A percentile compares a stretch with the other conserved stretches of the same genome.
Evolutionary conservation across 2,888 invertebrate species (phyloP).

Genomic region (Micropterix aruncella): DNA sequence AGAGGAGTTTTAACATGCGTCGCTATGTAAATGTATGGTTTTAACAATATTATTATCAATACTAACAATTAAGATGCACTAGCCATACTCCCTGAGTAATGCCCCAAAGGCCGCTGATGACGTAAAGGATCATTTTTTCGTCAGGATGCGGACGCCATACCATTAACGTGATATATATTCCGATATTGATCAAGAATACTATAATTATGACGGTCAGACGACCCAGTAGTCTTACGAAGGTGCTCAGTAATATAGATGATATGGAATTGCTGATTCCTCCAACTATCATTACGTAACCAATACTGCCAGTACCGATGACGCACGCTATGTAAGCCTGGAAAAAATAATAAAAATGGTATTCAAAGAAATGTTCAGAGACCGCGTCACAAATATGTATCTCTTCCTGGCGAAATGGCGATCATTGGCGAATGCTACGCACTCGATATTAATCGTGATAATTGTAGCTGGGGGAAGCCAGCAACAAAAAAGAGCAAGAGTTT

Average conservation of each 20-base stretch:
- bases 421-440: no score
- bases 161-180: constrained; percentile 35
- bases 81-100: constrained; percentile 50
- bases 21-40: no score
- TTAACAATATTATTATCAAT: no score
- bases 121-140: constrained; percentile 32
- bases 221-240: constrained; percentile 38
- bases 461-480: no score
- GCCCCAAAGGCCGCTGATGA: constrained; percentile 48
- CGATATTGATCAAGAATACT: constrained; percentile 38
- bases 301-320: constrained; percentile 30
- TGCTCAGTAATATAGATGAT: constrained; percentile 32
- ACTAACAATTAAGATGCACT: constrained; percentile 51
- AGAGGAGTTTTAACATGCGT: no score
- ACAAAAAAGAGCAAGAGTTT: no score
- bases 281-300: constrained; percentile 41
- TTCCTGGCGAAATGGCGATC: no score
- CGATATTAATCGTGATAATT: no score
- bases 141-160: constrained; percentile 43
- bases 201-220: constrained; percentile 44
- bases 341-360: no score
- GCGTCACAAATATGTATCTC: no score
- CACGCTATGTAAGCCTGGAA: constrained; percentile 23
- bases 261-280: constrained; percentile 36
- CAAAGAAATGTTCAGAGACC: no score